These are phyloP conservation scores for Lycaena phlaeas DNA, from an alignment of 2,888 invertebrate species.

Conservation along the genomic window DNA sequence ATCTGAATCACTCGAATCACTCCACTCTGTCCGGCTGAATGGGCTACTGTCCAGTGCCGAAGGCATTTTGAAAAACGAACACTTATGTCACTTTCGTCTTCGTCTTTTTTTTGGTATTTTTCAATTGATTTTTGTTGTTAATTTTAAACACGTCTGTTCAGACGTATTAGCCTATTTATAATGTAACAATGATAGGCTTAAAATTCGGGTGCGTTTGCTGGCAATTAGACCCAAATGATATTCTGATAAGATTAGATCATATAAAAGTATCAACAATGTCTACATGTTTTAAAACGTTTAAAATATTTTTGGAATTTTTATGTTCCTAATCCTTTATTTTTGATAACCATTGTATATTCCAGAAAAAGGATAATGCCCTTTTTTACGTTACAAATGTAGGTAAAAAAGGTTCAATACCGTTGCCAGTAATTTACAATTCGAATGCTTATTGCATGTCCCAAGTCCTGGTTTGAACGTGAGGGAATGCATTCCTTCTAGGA, in stretches of 20 bases:
- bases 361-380: neutral
- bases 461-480: conserved; percentile 34
- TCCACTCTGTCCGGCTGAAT: conserved; percentile 65
- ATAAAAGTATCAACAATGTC: neutral
- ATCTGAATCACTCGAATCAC: conserved; percentile 61
- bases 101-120: conserved; percentile 7
- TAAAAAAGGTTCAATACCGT: neutral
- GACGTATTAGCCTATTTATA: conserved; percentile 29
- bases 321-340: neutral
- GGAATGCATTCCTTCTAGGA: conserved; percentile 46
- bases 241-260: conserved; percentile 19
- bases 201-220: conserved; percentile 36
- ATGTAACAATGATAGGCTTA: conserved; percentile 22
- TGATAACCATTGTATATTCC: neutral
- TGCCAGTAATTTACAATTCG: neutral
- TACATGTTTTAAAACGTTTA: neutral
- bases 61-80: conserved; percentile 34
- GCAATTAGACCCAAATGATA: conserved; percentile 40
- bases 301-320: neutral
- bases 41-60: conserved; percentile 48
- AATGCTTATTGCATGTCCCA: neutral
- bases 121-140: neutral
- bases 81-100: neutral
- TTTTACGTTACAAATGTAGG: neutral
- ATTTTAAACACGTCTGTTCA: conserved; percentile 4